Conservation (phyloP, 1,140 invertebrate species). For the Galleria mellonella region DNA sequence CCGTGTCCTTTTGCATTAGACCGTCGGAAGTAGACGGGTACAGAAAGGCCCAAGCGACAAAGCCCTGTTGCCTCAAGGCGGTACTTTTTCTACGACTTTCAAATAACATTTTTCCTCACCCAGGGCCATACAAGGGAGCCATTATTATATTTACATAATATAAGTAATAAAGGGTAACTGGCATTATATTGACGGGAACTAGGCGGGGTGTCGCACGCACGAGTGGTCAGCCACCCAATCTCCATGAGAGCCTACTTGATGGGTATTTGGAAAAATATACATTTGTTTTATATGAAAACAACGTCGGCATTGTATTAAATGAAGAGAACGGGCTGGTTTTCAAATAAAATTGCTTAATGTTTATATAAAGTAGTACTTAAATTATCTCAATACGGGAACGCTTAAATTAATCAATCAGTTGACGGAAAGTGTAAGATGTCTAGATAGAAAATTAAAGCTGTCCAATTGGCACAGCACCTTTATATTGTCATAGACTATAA, state of each 20-base stretch:
- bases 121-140: conserved; percentile 13
- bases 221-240: conserved; percentile 6
- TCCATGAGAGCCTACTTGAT: not conserved
- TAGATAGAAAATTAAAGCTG: no score
- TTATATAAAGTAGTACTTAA: no score
- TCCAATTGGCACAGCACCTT: no score
- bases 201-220: conserved; percentile 11
- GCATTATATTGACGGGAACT: conserved; percentile 15
- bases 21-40: not conserved
- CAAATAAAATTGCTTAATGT: no score
- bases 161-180: conserved; percentile 25
- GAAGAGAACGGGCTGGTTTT: no score
- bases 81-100: conserved; percentile 9
- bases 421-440: no score
- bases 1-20: not conserved
- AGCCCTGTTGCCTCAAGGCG: not conserved
- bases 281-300: no score
- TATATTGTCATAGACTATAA: no score
- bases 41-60: not conserved
- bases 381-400: no score
- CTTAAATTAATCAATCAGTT: no score
- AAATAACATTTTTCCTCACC: conserved; percentile 18
- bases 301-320: no score
- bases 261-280: no score
- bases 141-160: conserved; percentile 26